phyloP scores from a whole-genome alignment of 2,888 invertebrate species.

The Agrochola litura region DNA sequence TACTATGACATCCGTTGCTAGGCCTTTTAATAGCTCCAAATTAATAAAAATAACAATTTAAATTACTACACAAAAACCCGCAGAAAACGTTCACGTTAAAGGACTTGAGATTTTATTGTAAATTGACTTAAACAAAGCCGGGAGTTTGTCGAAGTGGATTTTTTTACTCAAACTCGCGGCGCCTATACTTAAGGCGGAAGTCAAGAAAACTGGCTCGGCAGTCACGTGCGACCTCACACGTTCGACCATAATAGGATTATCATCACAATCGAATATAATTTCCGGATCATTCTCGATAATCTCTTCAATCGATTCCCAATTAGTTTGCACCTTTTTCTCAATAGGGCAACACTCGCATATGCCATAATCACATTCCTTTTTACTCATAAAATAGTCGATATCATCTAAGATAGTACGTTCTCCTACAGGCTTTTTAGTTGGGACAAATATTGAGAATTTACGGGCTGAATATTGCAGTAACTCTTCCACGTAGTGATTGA shows the following conservation, averaged over 20 bases:
- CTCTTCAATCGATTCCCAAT: conserved; percentile 86
- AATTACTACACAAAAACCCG: conserved; percentile 30
- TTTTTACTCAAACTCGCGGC: conserved; percentile 72
- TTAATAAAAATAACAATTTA: conserved; percentile 24
- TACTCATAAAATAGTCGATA: conserved; percentile 82
- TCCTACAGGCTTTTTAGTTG: conserved; percentile 70
- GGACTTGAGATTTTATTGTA: conserved; percentile 76
- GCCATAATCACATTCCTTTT: conserved; percentile 86
- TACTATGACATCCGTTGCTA: conserved; percentile 22
- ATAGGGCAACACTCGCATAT: conserved; percentile 83
- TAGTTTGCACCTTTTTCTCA: conserved; percentile 77
- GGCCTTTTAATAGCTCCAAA: conserved; percentile 32
- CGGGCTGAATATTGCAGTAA: conserved; percentile 81
- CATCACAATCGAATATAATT: conserved; percentile 86
- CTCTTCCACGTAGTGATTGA: conserved; percentile 79
- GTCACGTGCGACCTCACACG: conserved; percentile 65
- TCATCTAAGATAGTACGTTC: conserved; percentile 86
- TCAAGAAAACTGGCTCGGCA: conserved; percentile 58
- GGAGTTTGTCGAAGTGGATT: conserved; percentile 75
- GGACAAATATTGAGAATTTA: conserved; percentile 82
- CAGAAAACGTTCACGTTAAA: conserved; percentile 62
- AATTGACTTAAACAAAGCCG: conserved; percentile 78
- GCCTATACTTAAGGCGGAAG: conserved; percentile 59
- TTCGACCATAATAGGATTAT: conserved; percentile 84
- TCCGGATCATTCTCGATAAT: conserved; percentile 88